phyloP scores from a whole-genome alignment of 2,113 vertebrate species.

The Python bivittatus region DNA sequence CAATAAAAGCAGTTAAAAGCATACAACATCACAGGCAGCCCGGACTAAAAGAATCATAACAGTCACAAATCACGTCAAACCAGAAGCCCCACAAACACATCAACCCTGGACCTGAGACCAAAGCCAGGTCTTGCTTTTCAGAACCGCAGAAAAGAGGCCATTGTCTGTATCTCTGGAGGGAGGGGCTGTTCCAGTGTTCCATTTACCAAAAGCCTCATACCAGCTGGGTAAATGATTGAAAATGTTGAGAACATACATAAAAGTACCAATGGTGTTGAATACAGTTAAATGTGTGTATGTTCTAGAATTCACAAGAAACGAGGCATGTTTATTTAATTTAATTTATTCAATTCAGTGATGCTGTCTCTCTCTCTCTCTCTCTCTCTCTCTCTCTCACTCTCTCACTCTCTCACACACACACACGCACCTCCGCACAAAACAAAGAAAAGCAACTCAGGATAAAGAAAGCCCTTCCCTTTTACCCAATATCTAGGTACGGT shows the following conservation, averaged over 20 bases:
- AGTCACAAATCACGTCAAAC: no score
- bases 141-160: not conserved
- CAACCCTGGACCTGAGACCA: not conserved
- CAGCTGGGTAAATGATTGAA: not conserved
- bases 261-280: not conserved
- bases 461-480: not conserved
- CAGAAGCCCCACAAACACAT: no score
- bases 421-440: no score
- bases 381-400: no score
- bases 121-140: not conserved
- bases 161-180: not conserved
- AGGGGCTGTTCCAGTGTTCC: not conserved
- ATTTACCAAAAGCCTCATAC: not conserved
- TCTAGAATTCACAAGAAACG: no score
- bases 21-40: no score
- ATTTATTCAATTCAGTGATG: no score
- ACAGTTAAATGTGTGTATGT: not conserved
- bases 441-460: no score
- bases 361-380: no score
- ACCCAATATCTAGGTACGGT: not conserved
- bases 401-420: no score
- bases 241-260: not conserved
- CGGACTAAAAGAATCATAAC: no score
- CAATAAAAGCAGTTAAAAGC: no score
- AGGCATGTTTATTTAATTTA: not conserved